These are phyloP conservation scores for Steatocranus sp. DNA, from an alignment of 2,797 vertebrate genomes.

Conservation along the genomic window DNA sequence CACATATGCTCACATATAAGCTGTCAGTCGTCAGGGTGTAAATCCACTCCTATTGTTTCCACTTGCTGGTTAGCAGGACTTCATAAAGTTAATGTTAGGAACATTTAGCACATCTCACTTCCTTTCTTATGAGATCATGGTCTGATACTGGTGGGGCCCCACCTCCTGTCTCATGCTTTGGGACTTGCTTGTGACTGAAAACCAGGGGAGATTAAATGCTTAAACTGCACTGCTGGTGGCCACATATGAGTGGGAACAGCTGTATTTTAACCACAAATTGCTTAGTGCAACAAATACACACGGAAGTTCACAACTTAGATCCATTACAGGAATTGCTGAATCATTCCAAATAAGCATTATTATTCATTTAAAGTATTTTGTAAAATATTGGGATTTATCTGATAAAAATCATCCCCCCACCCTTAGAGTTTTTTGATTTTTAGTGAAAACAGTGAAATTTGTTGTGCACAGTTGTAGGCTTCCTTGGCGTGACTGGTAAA, in stretches of 20 bases:
- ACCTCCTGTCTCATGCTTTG: conserved; percentile 31
- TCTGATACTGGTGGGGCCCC: conserved; percentile 45
- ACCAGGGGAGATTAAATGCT: conserved; percentile 15
- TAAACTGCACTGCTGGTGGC: conserved; percentile 33
- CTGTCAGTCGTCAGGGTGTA: conserved; percentile 3
- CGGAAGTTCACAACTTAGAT: neutral
- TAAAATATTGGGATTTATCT: neutral
- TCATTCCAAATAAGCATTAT: neutral
- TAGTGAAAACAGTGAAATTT: neutral
- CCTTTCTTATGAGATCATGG: conserved; percentile 69
- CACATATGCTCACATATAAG: neutral
- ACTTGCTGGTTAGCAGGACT: conserved; percentile 15
- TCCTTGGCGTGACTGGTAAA: neutral
- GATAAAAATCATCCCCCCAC: neutral
- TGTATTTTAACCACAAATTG: conserved; percentile 8
- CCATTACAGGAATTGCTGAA: neutral
- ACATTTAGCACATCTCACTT: conserved; percentile 42
- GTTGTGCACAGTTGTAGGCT: neutral
- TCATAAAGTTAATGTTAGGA: conserved; percentile 38
- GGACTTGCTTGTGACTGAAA: conserved; percentile 37
- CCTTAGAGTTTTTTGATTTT: neutral
- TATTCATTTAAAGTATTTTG: neutral
- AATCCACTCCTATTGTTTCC: conserved; percentile 6
- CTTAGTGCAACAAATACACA: conserved; percentile 5
- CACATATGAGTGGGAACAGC: conserved; percentile 19